Evolutionary conservation across 2,113 vertebrate species (phyloP).

Genomic region (Anhinga rufa): DNA sequence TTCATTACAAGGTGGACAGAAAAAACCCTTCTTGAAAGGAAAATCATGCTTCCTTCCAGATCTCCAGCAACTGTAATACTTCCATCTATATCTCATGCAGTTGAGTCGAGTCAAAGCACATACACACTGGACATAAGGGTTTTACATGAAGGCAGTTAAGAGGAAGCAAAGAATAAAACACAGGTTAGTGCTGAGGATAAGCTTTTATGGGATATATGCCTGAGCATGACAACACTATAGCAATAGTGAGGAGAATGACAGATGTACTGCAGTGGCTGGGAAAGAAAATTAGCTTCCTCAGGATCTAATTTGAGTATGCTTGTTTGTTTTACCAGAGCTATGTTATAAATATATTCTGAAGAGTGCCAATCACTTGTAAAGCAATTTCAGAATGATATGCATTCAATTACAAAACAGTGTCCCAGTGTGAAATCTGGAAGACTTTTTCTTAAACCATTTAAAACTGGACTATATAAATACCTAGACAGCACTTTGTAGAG

Average conservation of each 20-base stretch:
- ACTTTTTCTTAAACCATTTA: background rate
- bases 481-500: background rate
- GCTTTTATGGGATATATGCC: background rate
- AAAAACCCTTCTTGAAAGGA: background rate
- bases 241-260: slow-evolving; percentile 19
- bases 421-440: background rate
- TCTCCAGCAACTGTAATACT: background rate
- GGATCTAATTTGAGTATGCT: slow-evolving; percentile 21
- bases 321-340: slow-evolving; percentile 28
- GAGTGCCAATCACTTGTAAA: slow-evolving; percentile 46
- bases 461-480: background rate
- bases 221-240: background rate
- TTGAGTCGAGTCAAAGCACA: background rate
- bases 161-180: background rate
- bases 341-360: slow-evolving; percentile 44
- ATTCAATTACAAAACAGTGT: background rate
- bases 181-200: background rate
- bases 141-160: background rate
- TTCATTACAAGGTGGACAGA: background rate
- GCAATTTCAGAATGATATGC: slow-evolving; percentile 1
- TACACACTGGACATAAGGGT: background rate
- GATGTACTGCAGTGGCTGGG: background rate
- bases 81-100: background rate
- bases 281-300: slow-evolving; percentile 38
- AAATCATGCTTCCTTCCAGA: background rate